Conservation (phyloP, 1,140 invertebrate species). For the Drosophila burlai region DNA sequence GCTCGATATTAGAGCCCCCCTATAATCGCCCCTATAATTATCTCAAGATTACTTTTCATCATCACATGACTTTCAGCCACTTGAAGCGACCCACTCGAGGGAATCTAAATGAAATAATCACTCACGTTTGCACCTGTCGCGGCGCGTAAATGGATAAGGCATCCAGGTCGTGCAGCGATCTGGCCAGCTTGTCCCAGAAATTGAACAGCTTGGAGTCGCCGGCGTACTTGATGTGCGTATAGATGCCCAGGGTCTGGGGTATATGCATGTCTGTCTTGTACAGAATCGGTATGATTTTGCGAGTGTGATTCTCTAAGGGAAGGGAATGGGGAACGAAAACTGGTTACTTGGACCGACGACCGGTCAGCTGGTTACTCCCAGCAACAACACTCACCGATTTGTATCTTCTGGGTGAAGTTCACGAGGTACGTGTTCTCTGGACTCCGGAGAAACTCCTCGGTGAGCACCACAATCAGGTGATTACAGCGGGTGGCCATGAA, state of each 20-base stretch:
- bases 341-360: background rate
- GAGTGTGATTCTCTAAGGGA: slow-evolving; percentile 66
- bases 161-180: slow-evolving; percentile 85
- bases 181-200: slow-evolving; percentile 88
- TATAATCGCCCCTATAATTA: slow-evolving; percentile 1
- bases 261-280: slow-evolving; percentile 87
- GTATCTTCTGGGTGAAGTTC: slow-evolving; percentile 90
- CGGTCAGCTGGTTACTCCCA: background rate
- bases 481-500: slow-evolving; percentile 91
- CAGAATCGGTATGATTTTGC: slow-evolving; percentile 89
- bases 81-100: background rate
- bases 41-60: slow-evolving; percentile 7
- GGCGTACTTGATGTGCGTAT: slow-evolving; percentile 87
- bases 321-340: background rate
- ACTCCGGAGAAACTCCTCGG: slow-evolving; percentile 90
- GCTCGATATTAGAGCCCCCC: background rate
- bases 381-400: slow-evolving; percentile 86
- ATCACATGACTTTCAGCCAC: slow-evolving; percentile 4
- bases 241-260: slow-evolving; percentile 87
- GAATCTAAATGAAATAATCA: background rate
- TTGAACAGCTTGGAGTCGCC: slow-evolving; percentile 86
- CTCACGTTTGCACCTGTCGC: slow-evolving; percentile 48
- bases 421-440: slow-evolving; percentile 90
- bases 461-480: slow-evolving; percentile 90
- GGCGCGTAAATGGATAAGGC: slow-evolving; percentile 45